These are phyloP conservation scores for Hylomyscus alleni DNA, from an alignment of 2,797 vertebrate genomes.

Conservation along the genomic window DNA sequence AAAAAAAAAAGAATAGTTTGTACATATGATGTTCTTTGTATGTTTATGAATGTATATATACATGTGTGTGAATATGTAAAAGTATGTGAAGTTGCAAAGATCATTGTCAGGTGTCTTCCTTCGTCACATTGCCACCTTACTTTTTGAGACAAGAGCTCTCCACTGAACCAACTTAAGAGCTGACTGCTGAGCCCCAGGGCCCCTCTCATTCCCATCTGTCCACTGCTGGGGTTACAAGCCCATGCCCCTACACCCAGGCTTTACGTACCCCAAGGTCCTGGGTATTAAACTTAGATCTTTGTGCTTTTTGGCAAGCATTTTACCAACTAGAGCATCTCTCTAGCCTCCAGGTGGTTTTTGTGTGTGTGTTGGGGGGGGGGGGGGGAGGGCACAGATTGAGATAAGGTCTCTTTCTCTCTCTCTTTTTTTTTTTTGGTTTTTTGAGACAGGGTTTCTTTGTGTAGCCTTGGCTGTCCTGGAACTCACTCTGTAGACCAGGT, in stretches of 20 bases:
- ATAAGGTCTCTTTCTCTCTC: neutral
- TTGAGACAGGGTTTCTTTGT: too few relatives aligned
- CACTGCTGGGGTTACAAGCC: neutral
- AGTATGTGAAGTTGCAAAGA: neutral
- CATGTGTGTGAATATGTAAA: neutral
- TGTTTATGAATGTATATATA: neutral
- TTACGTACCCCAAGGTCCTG: neutral
- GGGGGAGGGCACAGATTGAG: neutral
- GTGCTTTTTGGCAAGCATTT: neutral
- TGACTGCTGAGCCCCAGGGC: neutral
- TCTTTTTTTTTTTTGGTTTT: too few relatives aligned
- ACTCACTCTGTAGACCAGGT: too few relatives aligned
- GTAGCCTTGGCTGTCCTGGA: too few relatives aligned
- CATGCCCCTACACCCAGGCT: neutral
- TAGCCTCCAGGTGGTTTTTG: neutral
- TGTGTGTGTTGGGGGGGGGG: too few relatives aligned
- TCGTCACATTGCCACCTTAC: neutral
- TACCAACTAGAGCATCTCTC: neutral
- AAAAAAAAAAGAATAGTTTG: too few relatives aligned
- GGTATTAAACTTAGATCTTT: neutral
- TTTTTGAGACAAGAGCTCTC: neutral
- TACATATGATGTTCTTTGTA: neutral
- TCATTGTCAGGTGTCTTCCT: neutral
- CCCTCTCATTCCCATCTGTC: neutral
- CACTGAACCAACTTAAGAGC: too few relatives aligned